Evolutionary conservation across 2,888 invertebrate species (phyloP).

Genomic region (Erebia palarica): DNA sequence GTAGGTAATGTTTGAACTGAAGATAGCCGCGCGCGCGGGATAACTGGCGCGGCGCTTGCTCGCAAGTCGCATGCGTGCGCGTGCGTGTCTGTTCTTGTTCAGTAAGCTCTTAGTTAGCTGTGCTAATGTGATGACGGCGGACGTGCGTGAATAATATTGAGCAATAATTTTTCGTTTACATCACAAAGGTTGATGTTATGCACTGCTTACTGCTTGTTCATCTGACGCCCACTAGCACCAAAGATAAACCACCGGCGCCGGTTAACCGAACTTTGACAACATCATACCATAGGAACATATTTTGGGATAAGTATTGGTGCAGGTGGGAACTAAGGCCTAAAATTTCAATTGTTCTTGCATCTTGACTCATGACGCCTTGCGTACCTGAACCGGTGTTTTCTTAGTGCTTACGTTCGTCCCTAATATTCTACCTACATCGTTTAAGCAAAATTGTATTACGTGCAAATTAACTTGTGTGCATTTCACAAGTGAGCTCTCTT

Average conservation of each 20-base stretch:
- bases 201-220: constrained; percentile 8
- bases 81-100: constrained; percentile 10
- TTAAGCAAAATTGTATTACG: background rate
- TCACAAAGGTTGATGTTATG: constrained; percentile 9
- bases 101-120: constrained; percentile 9
- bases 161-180: constrained; percentile 9
- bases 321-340: constrained; percentile 7
- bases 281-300: constrained; percentile 10
- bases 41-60: constrained; percentile 7
- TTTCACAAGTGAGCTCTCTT: constrained; percentile 10
- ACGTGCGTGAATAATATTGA: constrained; percentile 10
- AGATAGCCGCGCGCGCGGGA: background rate
- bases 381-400: background rate
- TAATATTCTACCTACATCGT: too few relatives aligned
- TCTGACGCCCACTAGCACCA: constrained; percentile 9
- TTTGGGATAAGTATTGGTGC: constrained; percentile 10
- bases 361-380: constrained; percentile 10
- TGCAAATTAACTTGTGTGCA: constrained; percentile 9
- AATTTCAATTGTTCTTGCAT: constrained; percentile 10
- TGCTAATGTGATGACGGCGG: constrained; percentile 7
- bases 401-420: too few relatives aligned
- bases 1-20: too few relatives aligned
- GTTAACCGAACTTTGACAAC: constrained; percentile 9
- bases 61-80: constrained; percentile 6
- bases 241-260: constrained; percentile 10